Evolutionary conservation across 2,888 invertebrate genomes (phyloP), one percentile per base, ranked within the genome.

Genomic region (Heteropelma amictum): DNA sequence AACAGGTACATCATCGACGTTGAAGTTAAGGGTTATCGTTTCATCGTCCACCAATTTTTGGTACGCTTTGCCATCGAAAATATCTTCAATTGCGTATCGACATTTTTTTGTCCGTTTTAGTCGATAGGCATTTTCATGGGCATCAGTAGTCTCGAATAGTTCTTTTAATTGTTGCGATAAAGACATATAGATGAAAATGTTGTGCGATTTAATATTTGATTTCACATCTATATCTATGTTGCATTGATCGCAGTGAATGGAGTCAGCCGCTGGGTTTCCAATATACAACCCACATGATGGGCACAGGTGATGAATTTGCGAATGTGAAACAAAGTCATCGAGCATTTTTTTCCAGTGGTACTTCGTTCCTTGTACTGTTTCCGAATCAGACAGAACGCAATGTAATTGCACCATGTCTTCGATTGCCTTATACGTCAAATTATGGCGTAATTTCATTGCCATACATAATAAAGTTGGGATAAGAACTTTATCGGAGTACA

Each of bases 11-110:
- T 64, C 74, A 21, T 74, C 65, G 0, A 60, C 33, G 14, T 53
- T 67, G 10, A 35, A 65, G 28, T 69, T 69, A 7, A 69, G 8
- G 28, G 51, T 69, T n/a, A 69, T 40, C 69, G 60, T 61, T 26
- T 76, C 72, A 4, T 54, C 21, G 30, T 33, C 8, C 4, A 28
- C 28, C 1, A 38, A n/a, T 33, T 33, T 53, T 40, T 47, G 51
- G 38, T 67, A 65, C 14, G 54, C 35, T 23, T 65, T 17, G 5
- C 70, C 70, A 26, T 75, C 67, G 23, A 14, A 70, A 38, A 75
- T 71, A 30, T 70, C 70, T 38, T 70, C 65, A 17, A 75, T 40
- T 23, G 17, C 60, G 30, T 26, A 19, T 38, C 35, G 17, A 35
- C 12, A 14, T 17, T 26, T n/a, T 45, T 69, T 69, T 12, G 17